Evolutionary conservation across 1,140 invertebrate genomes (phyloP).

Genomic region (Ooceraea biroi): DNA sequence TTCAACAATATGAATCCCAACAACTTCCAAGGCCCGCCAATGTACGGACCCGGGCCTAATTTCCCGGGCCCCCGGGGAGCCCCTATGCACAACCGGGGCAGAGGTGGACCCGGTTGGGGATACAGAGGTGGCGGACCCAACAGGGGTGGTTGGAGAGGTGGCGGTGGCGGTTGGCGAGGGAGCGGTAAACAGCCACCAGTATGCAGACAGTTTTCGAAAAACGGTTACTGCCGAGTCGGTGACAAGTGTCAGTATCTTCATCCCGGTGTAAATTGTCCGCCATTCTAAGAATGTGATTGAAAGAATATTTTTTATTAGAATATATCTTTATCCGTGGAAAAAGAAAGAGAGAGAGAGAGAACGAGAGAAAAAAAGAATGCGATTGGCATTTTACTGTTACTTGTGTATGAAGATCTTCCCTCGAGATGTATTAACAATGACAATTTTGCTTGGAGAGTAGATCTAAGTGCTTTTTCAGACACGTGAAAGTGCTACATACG

Average conservation of each 20-base stretch:
- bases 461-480: not conserved
- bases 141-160: slow-evolving; percentile 85
- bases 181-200: slow-evolving; percentile 86
- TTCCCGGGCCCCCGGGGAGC: slow-evolving; percentile 85
- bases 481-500: not conserved
- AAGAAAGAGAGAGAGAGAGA: not conserved
- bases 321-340: no score
- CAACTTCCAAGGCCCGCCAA: slow-evolving; percentile 82
- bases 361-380: not conserved
- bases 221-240: slow-evolving; percentile 91
- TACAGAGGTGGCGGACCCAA: slow-evolving; percentile 24
- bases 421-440: not conserved
- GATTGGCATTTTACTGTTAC: not conserved
- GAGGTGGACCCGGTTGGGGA: slow-evolving; percentile 65
- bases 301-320: slow-evolving; percentile 5
- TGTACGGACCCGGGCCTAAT: slow-evolving; percentile 81
- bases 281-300: slow-evolving; percentile 77
- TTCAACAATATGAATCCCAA: slow-evolving; percentile 77
- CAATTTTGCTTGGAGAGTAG: not conserved
- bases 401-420: not conserved
- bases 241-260: slow-evolving; percentile 93
- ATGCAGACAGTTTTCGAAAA: slow-evolving; percentile 92
- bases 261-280: slow-evolving; percentile 89
- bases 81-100: slow-evolving; percentile 87
- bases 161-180: slow-evolving; percentile 83